Conservation (phyloP, 2,113 vertebrate genomes). For the Micromys minutus region DNA sequence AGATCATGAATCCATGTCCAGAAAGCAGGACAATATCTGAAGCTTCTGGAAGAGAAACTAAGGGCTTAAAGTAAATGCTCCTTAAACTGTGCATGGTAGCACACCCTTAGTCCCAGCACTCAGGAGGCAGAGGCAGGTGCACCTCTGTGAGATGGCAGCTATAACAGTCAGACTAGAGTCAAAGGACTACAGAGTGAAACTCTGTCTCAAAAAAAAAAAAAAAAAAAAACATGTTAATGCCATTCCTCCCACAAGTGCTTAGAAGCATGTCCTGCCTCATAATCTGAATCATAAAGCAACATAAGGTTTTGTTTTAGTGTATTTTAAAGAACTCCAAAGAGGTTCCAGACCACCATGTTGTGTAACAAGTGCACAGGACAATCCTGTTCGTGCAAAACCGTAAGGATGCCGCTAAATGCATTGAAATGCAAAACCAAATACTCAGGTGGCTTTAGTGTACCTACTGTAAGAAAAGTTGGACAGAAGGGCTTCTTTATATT, state of each 20-base stretch:
- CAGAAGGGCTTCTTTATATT: background rate
- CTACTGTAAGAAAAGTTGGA: background rate
- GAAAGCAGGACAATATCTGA: background rate
- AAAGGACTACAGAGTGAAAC: background rate
- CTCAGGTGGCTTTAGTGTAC: background rate
- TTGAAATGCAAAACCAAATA: slow-evolving; percentile 8
- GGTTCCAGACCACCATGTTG: background rate
- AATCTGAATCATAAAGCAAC: fast-evolving
- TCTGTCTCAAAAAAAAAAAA: background rate
- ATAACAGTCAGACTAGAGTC: background rate
- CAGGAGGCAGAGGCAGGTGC: background rate
- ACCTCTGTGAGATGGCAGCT: background rate
- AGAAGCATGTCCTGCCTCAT: background rate
- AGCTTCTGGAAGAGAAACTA: background rate
- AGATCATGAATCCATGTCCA: background rate
- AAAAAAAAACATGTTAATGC: background rate
- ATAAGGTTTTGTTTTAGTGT: background rate
- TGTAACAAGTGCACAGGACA: background rate
- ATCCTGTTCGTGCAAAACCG: background rate
- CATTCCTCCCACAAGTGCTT: background rate
- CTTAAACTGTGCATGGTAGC: background rate
- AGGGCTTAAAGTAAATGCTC: background rate
- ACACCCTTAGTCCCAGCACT: background rate
- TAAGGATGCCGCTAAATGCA: background rate
- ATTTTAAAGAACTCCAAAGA: background rate